Percentiles rank a stretch among this genome's conserved stretches.
Evolutionary conservation across 2,113 vertebrate genomes (phyloP).

Genomic region (Eublepharis macularius): DNA sequence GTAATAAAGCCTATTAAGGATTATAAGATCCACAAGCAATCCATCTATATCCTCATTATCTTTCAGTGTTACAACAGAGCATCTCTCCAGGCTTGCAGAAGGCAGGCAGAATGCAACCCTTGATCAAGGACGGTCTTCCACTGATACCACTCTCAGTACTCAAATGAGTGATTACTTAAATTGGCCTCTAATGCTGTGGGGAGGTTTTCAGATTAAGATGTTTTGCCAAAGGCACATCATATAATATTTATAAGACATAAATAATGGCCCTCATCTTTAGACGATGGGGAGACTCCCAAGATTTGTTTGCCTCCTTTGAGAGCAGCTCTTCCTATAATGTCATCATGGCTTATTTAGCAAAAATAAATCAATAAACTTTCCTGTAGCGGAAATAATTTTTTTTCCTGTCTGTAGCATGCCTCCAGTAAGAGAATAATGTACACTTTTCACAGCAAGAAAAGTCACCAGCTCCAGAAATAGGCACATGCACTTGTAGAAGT

Average conservation of each 20-base stretch:
- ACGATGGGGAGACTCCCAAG: not conserved
- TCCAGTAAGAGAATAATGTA: not conserved
- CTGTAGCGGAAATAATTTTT: not conserved
- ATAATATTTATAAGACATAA: not conserved
- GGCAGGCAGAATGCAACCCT: not conserved
- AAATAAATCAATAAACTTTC: not conserved
- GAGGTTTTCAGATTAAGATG: not conserved
- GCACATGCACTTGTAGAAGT: not conserved
- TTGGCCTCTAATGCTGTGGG: not conserved
- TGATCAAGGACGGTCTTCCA: not conserved
- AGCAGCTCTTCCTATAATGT: conserved; percentile 11
- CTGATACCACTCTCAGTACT: not conserved
- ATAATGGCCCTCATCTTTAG: not conserved
- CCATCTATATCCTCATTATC: not conserved
- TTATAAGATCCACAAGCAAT: not conserved
- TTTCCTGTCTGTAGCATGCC: not conserved
- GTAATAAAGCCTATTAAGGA: not conserved
- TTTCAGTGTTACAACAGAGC: not conserved
- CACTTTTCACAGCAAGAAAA: not conserved
- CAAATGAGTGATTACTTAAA: not conserved
- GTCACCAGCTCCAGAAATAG: not conserved
- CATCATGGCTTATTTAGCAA: not conserved
- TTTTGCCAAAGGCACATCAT: conserved; percentile 7
- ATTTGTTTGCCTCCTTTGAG: not conserved
- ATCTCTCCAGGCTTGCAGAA: not conserved